Percentiles rank a stretch among this genome's conserved stretches.
These are phyloP conservation scores for Esox niger DNA, from an alignment of 2,113 vertebrate species.

Conservation along the genomic window DNA sequence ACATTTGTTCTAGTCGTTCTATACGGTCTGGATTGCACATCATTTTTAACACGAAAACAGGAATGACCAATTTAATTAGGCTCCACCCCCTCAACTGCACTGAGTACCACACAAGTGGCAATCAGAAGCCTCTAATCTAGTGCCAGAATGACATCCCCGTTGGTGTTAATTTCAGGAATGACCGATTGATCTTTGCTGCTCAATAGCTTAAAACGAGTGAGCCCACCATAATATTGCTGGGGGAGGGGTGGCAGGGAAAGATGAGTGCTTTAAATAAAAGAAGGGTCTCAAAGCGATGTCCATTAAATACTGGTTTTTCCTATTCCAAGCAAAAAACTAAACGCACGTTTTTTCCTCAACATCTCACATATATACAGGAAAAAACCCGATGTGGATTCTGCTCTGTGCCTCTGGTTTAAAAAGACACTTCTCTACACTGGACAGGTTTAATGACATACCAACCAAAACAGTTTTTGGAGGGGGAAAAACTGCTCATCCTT, in stretches of 20 bases:
- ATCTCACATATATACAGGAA: neutral
- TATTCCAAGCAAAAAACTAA: slow-evolving; percentile 36
- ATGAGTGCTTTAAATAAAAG: slow-evolving; percentile 58
- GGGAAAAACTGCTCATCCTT: too few species aligned
- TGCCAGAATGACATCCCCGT: neutral
- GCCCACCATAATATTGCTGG: slow-evolving; percentile 25
- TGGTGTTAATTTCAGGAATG: slow-evolving; percentile 43
- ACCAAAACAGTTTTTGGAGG: too few species aligned
- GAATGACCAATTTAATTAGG: slow-evolving; percentile 18
- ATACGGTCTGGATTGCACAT: too few species aligned
- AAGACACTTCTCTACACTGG: too few species aligned
- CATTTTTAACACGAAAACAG: neutral
- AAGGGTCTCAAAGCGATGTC: slow-evolving; percentile 47
- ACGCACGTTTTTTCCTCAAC: neutral
- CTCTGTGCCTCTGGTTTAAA: too few species aligned
- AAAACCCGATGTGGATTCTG: neutral
- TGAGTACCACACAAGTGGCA: slow-evolving; percentile 32
- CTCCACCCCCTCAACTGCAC: slow-evolving; percentile 27
- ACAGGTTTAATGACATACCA: too few species aligned
- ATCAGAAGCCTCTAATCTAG: slow-evolving; percentile 25
- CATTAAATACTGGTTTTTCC: slow-evolving; percentile 50
- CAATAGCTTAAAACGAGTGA: slow-evolving; percentile 38
- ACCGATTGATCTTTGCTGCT: slow-evolving; percentile 36
- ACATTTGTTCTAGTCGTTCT: too few species aligned
- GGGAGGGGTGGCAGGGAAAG: neutral